Evolutionary conservation across 1,140 invertebrate species (phyloP).

Genomic region (Zaprionus tsacasi): DNA sequence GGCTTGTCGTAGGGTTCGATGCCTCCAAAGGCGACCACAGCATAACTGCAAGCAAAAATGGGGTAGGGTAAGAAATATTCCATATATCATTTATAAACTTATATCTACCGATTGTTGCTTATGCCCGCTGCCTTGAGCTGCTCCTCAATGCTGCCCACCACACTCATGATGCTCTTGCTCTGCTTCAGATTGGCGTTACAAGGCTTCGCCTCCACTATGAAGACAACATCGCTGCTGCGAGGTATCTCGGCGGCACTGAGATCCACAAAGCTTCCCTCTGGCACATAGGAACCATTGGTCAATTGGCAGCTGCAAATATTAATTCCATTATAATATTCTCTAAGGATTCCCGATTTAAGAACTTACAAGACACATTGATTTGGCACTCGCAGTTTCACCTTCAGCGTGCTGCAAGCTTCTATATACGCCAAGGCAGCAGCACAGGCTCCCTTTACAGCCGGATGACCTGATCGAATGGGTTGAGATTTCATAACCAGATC

Average conservation of each 20-base stretch:
- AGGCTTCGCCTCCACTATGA: conserved; percentile 93
- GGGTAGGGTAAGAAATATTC: neutral
- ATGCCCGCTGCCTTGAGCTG: conserved; percentile 88
- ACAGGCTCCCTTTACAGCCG: conserved; percentile 87
- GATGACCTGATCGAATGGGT: conserved; percentile 63
- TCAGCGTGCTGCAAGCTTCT: conserved; percentile 89
- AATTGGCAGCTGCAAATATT: conserved; percentile 86
- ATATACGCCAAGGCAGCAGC: conserved; percentile 91
- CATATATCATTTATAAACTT: neutral
- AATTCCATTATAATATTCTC: neutral
- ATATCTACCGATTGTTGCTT: conserved; percentile 87
- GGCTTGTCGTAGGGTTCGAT: conserved; percentile 89
- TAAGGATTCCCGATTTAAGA: neutral
- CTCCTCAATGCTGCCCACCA: conserved; percentile 88
- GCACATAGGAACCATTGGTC: conserved; percentile 87
- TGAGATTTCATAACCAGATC: conserved; percentile 82
- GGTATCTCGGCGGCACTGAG: conserved; percentile 86
- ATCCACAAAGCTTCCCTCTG: conserved; percentile 89
- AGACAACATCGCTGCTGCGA: conserved; percentile 92
- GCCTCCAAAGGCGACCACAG: conserved; percentile 92
- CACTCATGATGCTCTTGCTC: conserved; percentile 88
- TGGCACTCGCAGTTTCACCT: conserved; percentile 91
- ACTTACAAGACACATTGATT: conserved; percentile 90
- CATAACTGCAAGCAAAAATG: conserved; percentile 86
- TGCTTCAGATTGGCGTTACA: conserved; percentile 90